Evolutionary conservation across 92 coral and sea anemone genomes (phyloP), one percentile per base, ranked within the genome.

Genomic region (Zoanthus solanderi): DNA sequence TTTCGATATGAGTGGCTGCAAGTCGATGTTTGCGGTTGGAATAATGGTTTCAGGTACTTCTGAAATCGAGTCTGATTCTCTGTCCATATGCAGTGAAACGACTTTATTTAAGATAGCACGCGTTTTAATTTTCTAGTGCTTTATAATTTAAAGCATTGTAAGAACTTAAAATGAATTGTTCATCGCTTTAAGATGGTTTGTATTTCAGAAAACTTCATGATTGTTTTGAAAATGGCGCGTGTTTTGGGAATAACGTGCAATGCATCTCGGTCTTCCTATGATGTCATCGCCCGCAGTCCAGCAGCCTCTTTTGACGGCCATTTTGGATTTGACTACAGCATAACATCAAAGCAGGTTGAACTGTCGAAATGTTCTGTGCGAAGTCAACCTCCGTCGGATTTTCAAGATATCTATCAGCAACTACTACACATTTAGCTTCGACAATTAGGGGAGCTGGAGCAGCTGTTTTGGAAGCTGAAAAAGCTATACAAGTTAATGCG

Each of bases 401-500:
- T 78, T 92, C 99, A 80, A 88, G 96, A 87, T 95, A 90, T 89
- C 82, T 97, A 1, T 86, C 98, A 57, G 99, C 97, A 32, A 97
- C 98, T 46, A 96, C 98, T 58, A 93, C 95, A 6, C 98, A 97
- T 85, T 71, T 97, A 75, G 92, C 98, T 42, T 94, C 92, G 17
- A 89, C 93, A 44, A 78, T 97, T 71, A 95, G 92, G 90, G 96
- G 98, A 16, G 66, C 92, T 67, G 93, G 96, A 13, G 98, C 98
- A 72, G 94, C 93, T 63, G 89, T 90, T 37, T 75, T 94, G 15
- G 91, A 79, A 57, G 88, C 88, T 65, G 99, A 95, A 66, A 92
- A 92, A 88, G 66, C 91, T 16, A 58, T 54, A 34, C 34, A 56
- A 58, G 91, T 86, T 79, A 84, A 91, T 85, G 92, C 94, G 78